Evolutionary conservation across 2,113 vertebrate genomes (phyloP).

Genomic region (Pardalotus punctatus): DNA sequence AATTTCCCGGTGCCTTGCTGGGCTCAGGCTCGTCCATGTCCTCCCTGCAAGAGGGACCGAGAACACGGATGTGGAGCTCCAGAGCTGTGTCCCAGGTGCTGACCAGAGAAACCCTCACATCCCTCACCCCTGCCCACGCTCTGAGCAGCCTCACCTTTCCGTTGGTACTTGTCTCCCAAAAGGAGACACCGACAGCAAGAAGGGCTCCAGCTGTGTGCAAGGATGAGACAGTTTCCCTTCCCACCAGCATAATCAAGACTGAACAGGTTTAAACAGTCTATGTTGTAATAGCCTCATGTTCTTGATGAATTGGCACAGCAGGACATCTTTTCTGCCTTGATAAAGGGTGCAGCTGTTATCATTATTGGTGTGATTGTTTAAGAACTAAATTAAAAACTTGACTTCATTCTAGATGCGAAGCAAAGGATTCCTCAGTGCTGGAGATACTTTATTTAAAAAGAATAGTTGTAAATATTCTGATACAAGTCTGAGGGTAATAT

Average conservation of each 20-base stretch:
- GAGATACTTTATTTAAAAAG: neutral
- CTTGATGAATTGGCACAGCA: conserved; percentile 3
- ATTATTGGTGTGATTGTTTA: conserved; percentile 1
- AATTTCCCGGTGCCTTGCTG: neutral
- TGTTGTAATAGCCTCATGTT: neutral
- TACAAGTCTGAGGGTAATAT: neutral
- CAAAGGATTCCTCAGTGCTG: neutral
- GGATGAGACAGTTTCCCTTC: neutral
- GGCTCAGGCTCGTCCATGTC: accelerated
- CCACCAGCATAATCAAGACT: neutral
- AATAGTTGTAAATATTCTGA: neutral
- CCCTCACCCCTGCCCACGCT: neutral
- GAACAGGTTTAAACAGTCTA: neutral
- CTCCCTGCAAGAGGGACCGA: neutral
- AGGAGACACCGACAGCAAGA: neutral
- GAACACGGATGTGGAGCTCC: neutral
- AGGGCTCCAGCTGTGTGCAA: neutral
- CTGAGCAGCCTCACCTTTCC: neutral
- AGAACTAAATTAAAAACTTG: neutral
- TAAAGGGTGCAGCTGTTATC: conserved; percentile 1
- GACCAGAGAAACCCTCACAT: neutral
- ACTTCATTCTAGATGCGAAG: neutral
- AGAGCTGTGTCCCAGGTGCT: neutral
- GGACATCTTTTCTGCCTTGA: neutral
- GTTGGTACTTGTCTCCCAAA: neutral